A percentile compares a stretch with the other conserved stretches of the same genome.
Evolutionary conservation across 1,140 invertebrate genomes (phyloP).

Genomic region (Solenopsis fugax): DNA sequence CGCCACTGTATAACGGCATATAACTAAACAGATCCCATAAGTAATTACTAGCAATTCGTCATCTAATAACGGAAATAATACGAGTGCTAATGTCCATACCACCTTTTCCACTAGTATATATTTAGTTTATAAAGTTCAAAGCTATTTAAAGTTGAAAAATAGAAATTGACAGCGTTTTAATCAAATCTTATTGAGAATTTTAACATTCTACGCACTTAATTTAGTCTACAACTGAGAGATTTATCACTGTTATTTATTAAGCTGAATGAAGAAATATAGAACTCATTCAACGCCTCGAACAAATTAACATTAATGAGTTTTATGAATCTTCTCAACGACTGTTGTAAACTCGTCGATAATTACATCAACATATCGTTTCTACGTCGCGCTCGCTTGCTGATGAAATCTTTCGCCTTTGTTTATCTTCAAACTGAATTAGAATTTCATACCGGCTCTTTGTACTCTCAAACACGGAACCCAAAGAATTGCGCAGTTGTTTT

Average conservation of each 20-base stretch:
- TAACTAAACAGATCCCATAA: too few relatives aligned
- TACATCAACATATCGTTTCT: slow-evolving; percentile 37
- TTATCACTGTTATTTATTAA: not conserved
- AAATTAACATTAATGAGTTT: slow-evolving; percentile 19
- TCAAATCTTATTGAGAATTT: not conserved
- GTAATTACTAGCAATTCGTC: too few relatives aligned
- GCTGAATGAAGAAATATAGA: not conserved
- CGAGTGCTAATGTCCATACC: too few relatives aligned
- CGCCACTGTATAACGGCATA: too few relatives aligned
- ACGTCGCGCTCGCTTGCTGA: not conserved
- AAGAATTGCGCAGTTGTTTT: not conserved
- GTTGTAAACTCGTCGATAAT: slow-evolving; percentile 14
- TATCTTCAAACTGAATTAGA: not conserved
- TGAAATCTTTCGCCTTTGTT: not conserved
- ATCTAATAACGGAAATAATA: too few relatives aligned
- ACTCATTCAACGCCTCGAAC: not conserved
- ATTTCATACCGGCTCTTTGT: not conserved
- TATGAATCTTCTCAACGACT: slow-evolving; percentile 25
- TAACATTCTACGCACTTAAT: not conserved
- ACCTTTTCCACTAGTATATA: too few relatives aligned
- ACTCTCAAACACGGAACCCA: not conserved
- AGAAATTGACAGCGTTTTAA: not conserved
- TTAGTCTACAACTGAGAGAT: not conserved
- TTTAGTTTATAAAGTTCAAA: too few relatives aligned
- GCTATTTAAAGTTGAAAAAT: not conserved